A percentile compares a stretch with the other conserved stretches of the same genome.
Conservation (phyloP, 2,113 vertebrate species). For the Hystrix cristata region DNA sequence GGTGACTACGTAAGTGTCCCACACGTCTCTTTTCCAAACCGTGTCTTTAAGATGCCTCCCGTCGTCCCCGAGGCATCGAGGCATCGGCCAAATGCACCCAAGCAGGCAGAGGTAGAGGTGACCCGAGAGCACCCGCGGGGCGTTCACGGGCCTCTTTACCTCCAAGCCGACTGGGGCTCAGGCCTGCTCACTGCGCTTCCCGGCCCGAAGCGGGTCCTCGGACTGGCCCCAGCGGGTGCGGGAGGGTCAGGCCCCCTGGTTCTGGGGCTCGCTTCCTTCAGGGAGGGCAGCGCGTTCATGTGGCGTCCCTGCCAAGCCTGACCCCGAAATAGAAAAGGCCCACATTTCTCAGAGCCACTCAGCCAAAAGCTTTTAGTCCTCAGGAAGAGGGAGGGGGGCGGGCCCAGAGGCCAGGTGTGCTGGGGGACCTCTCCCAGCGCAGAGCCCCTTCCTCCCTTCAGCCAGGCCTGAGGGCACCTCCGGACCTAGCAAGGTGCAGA, state of each 20-base stretch:
- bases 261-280: background rate
- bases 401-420: background rate
- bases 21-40: background rate
- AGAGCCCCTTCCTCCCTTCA: background rate
- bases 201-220: background rate
- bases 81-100: background rate
- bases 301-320: background rate
- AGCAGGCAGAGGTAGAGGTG: background rate
- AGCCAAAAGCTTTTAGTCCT: background rate
- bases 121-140: background rate
- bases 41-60: background rate
- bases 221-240: background rate
- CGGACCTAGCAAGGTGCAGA: too few species aligned
- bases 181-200: background rate
- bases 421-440: background rate
- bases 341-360: background rate
- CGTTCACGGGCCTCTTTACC: background rate
- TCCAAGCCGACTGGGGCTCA: background rate
- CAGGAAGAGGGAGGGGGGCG: background rate
- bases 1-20: slow-evolving; percentile 58
- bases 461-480: background rate
- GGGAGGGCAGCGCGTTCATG: background rate
- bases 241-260: background rate
- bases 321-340: background rate
- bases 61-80: background rate